Evolutionary conservation across 2,888 invertebrate genomes (phyloP), one percentile per base, ranked within the genome.

Genomic region (Philaethria dido): DNA sequence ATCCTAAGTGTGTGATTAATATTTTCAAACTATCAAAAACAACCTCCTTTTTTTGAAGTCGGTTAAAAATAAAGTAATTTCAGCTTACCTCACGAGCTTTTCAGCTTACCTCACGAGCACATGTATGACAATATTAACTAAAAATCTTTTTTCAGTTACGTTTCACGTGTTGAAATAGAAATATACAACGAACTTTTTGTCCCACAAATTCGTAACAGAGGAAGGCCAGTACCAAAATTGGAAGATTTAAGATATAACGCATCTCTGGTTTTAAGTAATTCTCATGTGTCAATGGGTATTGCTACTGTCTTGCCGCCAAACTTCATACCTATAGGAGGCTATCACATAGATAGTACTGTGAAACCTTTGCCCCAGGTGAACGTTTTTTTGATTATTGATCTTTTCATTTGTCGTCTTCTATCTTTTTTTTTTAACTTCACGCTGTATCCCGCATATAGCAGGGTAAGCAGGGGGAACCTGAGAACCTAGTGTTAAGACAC

Each of bases 251-350:
- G 71, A 45, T 77, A 72, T 48, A 80, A 80, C 45, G 73, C 72
- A 0, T 79, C 80, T 0, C 55, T 81, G 13, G 48, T 77, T 48
- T 62, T 80, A 13, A 74, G 72, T 6, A 80, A 80, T 47, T 73
- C 78, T 33, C 73, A 77, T 14, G 70, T 66, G 0, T 72, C 74
- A 0, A 33, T 82, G 20, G 83, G 85, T 1, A 66, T 60, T 6
- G 68, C 86, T 2, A 68, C 71, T 2, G 75, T 76, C 9, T 52
- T 87, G 16, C 89, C 88, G 1, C 83, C 80, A 52, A 83, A 71
- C 42, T 84, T 82, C 47, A 84, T 81, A 59, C 62, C 75, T 3
- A 70, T 87, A 18, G 86, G 80, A 39, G 88, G 88, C 8, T 87
- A 81, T 55, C 87, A 88, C 62, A 82, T 88, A 18, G 76, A 84